Percentiles rank a stretch among this genome's conserved stretches.
phyloP scores from a whole-genome alignment of 2,888 invertebrate species.

The Sminthurinus aureus region DNA sequence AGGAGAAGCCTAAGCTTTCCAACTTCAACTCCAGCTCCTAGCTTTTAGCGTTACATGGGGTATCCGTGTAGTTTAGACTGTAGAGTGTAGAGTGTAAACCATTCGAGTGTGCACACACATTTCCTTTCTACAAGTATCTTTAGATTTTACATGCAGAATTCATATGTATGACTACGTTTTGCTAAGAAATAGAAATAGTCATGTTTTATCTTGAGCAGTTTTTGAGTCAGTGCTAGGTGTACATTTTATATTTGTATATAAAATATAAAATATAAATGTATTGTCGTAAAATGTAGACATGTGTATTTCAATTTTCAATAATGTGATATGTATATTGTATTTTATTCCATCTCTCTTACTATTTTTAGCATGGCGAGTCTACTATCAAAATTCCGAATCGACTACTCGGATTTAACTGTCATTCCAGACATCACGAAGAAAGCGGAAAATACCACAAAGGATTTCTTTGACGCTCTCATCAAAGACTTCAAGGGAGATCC shows the following conservation, averaged over 20 bases:
- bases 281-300: no score
- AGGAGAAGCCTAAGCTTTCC: no score
- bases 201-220: no score
- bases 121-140: not conserved
- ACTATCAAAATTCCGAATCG: conserved; percentile 91
- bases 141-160: not conserved
- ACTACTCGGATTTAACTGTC: conserved; percentile 90
- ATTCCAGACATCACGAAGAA: conserved; percentile 83
- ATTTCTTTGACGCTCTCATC: conserved; percentile 76
- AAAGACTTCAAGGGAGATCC: conserved; percentile 69
- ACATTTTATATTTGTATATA: no score
- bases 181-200: no score
- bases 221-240: no score
- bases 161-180: no score
- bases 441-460: conserved; percentile 77
- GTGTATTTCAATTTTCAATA: not conserved
- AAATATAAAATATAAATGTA: no score
- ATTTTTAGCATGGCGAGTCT: conserved; percentile 87
- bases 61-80: not conserved
- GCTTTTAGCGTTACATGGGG: not conserved
- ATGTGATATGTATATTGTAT: no score
- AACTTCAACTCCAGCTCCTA: not conserved
- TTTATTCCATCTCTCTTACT: not conserved
- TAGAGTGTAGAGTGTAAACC: not conserved
- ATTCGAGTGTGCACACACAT: not conserved